Percentiles rank a stretch among this genome's conserved stretches.
phyloP scores from a whole-genome alignment of 1,140 invertebrate species.

The Stenopsyche tienmushanensis region DNA sequence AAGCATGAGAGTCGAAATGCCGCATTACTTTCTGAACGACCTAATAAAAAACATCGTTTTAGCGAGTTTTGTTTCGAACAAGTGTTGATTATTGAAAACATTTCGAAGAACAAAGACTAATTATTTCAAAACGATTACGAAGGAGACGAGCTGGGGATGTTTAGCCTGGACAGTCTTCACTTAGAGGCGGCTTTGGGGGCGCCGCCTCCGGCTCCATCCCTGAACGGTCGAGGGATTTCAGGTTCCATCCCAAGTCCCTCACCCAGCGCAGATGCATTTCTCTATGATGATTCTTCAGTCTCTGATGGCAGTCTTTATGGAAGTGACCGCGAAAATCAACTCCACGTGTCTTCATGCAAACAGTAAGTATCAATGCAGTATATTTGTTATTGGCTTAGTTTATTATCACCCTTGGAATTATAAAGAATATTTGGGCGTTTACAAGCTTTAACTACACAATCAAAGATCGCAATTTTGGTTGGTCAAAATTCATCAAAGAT shows the following conservation, averaged over 20 bases:
- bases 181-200: constrained; percentile 15
- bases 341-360: constrained; percentile 9
- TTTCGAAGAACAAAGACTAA: too few species aligned
- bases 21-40: too few species aligned
- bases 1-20: too few species aligned
- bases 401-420: too few species aligned
- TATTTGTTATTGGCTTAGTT: too few species aligned
- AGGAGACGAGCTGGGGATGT: constrained; percentile 10
- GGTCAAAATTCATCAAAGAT: too few species aligned
- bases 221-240: neutral
- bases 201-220: neutral
- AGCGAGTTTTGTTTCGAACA: too few species aligned
- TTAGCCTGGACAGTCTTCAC: constrained; percentile 29
- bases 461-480: too few species aligned
- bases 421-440: too few species aligned
- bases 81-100: too few species aligned
- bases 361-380: constrained; percentile 7
- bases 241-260: constrained; percentile 40
- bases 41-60: too few species aligned
- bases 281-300: constrained; percentile 53
- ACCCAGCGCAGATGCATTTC: constrained; percentile 48
- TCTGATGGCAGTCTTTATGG: constrained; percentile 53
- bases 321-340: constrained; percentile 51
- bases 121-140: neutral
- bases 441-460: too few species aligned